Evolutionary conservation across 2,888 invertebrate species (phyloP).

Genomic region (Tetranychus piercei): DNA sequence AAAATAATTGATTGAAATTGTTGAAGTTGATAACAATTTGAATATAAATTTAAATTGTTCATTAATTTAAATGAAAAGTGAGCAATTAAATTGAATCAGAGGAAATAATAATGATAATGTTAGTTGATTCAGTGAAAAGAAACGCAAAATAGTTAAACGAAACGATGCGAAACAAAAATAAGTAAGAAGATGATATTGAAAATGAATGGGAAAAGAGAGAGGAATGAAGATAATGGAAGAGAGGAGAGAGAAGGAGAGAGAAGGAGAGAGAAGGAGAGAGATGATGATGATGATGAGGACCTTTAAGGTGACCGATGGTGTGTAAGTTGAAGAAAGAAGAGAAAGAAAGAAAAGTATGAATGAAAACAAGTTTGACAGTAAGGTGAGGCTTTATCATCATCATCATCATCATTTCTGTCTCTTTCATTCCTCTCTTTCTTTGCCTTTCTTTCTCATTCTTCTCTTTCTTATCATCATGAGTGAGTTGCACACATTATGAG

Average conservation of each 20-base stretch:
- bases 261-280: neutral
- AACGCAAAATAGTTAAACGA: neutral
- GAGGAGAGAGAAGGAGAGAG: neutral
- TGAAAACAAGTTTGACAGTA: neutral
- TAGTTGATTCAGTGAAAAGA: too few relatives aligned
- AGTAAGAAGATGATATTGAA: neutral
- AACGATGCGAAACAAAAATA: neutral
- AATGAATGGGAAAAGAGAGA: constrained; percentile 9
- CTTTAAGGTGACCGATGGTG: too few relatives aligned
- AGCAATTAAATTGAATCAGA: too few relatives aligned
- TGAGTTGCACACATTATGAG: neutral
- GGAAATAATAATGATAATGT: too few relatives aligned
- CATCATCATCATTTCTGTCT: constrained; percentile 5
- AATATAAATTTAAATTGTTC: too few relatives aligned
- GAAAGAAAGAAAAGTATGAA: neutral
- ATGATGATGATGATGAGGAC: neutral
- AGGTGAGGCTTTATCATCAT: neutral
- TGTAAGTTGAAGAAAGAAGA: too few relatives aligned
- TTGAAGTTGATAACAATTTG: too few relatives aligned
- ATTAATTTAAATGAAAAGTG: too few relatives aligned
- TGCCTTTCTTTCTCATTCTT: neutral
- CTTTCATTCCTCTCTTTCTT: constrained; percentile 1
- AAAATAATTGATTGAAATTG: too few relatives aligned
- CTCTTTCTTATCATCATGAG: neutral
- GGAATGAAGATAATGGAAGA: constrained; percentile 3